Base-by-base conservation (phyloP, 2,797 vertebrate genomes). In the Mormyrus hasselquistii region DNA sequence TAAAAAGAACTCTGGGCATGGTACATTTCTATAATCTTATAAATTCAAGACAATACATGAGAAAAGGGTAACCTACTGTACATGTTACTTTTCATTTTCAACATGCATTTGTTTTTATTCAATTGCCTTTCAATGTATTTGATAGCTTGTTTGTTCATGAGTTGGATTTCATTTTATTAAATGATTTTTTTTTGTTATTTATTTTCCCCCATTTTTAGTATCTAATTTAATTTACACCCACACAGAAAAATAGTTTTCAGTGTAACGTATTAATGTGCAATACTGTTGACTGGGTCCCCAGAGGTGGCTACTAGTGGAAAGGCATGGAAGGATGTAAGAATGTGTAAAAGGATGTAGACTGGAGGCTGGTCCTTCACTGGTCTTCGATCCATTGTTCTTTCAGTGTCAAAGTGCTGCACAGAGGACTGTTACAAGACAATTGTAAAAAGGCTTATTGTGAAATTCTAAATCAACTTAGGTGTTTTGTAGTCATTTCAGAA, bases 251-350 rank as follows among this genome's bases (percentile, higher is more conserved):
- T 84, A 38, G 34, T 87, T 38, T 52, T 88, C 50, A 47, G 14
- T 91, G 55, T 85, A 52, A 82, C 25, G 44, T 85, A 53, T 82
- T 69, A 86, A 89, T 55, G 90, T 91, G 89, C 90, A 90, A 91
- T 91, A 91, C 90, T 90, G 89, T 88, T 91, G 90, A 90, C 76
- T 87, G 69, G 83, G 73, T 90, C 69, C 83, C 88, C 79, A 22
- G 62, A 84, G 84, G 89, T 87, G 88, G 88, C 88, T 90, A 82
- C 89, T 88, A 88, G 53, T 88, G 88, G 69, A 84, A 29, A 59
- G 69, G 84, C 38, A 44, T 29, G 34, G n/a, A 83, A 19, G 38
- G 44, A 86, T 76, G 50, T 44, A 62, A 87, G 29, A 65, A 62
- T 69, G 57, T 85, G 73, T 82, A 73, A 44, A 86, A 73, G 89